Evolutionary conservation across 2,888 invertebrate species (phyloP), one percentile per base, ranked within the genome.

Genomic region (Drosophila yooni): DNA sequence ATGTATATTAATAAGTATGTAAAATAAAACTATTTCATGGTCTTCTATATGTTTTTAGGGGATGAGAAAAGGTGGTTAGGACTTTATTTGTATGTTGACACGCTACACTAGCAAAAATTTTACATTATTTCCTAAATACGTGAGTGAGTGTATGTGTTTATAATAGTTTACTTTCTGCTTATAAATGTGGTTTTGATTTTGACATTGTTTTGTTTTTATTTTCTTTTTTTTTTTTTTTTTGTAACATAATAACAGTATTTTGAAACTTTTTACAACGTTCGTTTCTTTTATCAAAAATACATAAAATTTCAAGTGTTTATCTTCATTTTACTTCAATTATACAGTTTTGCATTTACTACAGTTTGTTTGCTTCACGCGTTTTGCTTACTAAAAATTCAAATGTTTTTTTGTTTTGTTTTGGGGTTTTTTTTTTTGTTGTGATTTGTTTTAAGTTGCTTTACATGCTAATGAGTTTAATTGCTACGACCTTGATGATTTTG

Each of bases 401-500:
- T 87, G 70, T 64, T 50, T 58, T 38, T 40, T 61, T 53, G 60
- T 68, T 46, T 46, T 21, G 4, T 38, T 40, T 61, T 53, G 21
- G 21, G 21, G 65, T 66, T 43, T 43, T n/a, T 3, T 69, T 82
- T 76, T 60, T 54, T 38, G 36, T 61, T 53, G 67, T 70, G 50
- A 50, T 58, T 70, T 31, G 25, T 59, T 70, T 73, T 61, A 52
- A 25, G 53, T 71, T 63, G 13, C 67, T 80, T 64, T 53, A 43
- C n/a, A 31, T 53, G 52, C 83, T 86, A 88, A 70, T 83, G 89
- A 81, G 83, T 84, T 82, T 80, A 81, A 74, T 72, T 74, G 67
- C 81, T 88, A 84, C 70, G 78, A 88, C 83, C 86, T 88, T 83
- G 86, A 83, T 85, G 86, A 73, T 77, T 83, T 77, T 86, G 86